These are phyloP conservation scores for Lacanobia oleracea DNA, from an alignment of 2,888 invertebrate genomes.

Conservation along the genomic window DNA sequence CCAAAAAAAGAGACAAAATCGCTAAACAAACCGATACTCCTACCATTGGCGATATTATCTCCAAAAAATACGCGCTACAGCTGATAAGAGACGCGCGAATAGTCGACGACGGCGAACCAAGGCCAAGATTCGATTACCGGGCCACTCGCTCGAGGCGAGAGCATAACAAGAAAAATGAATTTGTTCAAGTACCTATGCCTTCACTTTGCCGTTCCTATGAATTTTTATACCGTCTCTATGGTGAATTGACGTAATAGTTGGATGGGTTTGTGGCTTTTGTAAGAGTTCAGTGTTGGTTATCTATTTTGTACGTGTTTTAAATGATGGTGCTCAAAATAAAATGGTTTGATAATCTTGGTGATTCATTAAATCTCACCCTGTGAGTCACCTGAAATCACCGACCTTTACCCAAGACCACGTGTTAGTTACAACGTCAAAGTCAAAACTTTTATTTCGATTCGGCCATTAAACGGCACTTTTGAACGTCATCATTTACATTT, in stretches of 20 bases:
- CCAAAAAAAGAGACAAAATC: not conserved
- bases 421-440: no score
- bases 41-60: not conserved
- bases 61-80: slow-evolving; percentile 33
- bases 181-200: slow-evolving; percentile 70
- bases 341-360: no score
- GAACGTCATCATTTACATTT: no score
- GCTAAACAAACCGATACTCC: slow-evolving; percentile 16
- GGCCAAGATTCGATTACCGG: slow-evolving; percentile 75
- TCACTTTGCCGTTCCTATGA: slow-evolving; percentile 61
- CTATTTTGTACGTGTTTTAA: not conserved
- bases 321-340: not conserved
- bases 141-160: slow-evolving; percentile 72
- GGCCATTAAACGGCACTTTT: no score
- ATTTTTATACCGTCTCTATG: slow-evolving; percentile 58
- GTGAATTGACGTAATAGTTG: slow-evolving; percentile 34
- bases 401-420: no score
- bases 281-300: not conserved
- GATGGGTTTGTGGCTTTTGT: slow-evolving; percentile 21
- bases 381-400: no score
- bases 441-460: no score
- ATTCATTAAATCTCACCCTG: no score
- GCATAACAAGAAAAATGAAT: slow-evolving; percentile 81
- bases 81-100: slow-evolving; percentile 43
- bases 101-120: slow-evolving; percentile 44